Conservation (phyloP, 2,113 vertebrate species). For the Lycaon pictus region DNA sequence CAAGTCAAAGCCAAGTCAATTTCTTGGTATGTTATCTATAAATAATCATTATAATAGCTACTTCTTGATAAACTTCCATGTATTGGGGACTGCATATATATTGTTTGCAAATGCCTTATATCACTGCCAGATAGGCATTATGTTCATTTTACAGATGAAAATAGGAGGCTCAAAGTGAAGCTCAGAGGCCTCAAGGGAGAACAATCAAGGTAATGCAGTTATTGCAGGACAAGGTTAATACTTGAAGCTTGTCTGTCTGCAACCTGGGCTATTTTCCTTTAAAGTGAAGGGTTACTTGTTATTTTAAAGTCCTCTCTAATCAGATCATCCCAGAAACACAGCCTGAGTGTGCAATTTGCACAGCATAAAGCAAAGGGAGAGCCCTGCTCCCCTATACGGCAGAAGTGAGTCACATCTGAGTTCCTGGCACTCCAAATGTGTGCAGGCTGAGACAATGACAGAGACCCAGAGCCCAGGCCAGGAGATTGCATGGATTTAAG, state of each 20-base stretch:
- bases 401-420: neutral
- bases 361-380: neutral
- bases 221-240: no score
- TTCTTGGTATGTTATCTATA: neutral
- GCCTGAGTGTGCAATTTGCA: neutral
- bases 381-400: neutral
- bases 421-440: neutral
- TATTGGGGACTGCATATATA: neutral
- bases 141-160: constrained; percentile 7
- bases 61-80: neutral
- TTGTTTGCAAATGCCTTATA: neutral
- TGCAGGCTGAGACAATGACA: neutral
- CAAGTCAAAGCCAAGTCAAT: neutral
- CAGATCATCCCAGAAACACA: neutral
- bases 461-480: neutral
- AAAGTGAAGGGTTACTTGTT: neutral
- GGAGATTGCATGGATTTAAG: neutral
- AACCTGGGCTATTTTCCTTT: neutral
- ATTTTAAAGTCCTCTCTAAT: neutral
- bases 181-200: neutral
- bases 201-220: neutral
- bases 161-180: neutral
- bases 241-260: neutral
- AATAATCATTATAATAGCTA: neutral
- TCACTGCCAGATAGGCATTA: neutral